Evolutionary conservation across 2,888 invertebrate species (phyloP), one percentile per base, ranked within the genome.

Genomic region (Hypolimnas misippus): DNA sequence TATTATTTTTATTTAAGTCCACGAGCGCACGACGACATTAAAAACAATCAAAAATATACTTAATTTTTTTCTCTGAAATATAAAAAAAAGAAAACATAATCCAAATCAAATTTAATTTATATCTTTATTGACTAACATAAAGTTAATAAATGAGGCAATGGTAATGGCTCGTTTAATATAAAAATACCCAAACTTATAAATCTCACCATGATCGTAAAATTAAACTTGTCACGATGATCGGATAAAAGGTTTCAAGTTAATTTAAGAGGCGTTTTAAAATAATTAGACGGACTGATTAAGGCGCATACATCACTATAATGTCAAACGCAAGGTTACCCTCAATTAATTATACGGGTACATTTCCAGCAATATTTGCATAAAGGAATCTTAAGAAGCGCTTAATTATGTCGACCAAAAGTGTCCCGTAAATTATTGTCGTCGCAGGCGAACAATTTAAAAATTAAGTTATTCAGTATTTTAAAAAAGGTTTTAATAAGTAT

Each of bases 331-430:
- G 79, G 77, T 79, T 77, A 76, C 81, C 81, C 78, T 75, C 82
- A 79, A 89, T 90, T 89, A 83, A 90, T 91, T 83, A 83, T 81
- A 73, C 68, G 63, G 67, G 70, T 76, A 77, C 82, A 84, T 84
- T 84, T 83, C 78, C 77, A 79, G 76, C 71, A 78, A 79, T 83
- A 88, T 89, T 89, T 87, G 86, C 90, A 87, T 89, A 84, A 84
- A 86, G 81, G 81, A 77, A 83, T 81, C 87, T 78, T 86, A 87
- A 87, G 89, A 83, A 87, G 88, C 88, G 76, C 79, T 85, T 83
- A 70, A 70, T 73, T 83, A 78, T 75, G 80, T 76, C 78, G 74
- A 72, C 76, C 75, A 77, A 82, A 84, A 78, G 81, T 81, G 75
- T 73, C 68, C 70, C 70, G 77, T 85, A 83, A 87, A 78, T 83